These are phyloP conservation scores for Parascotia fuliginaria DNA, from an alignment of 2,888 invertebrate species.

Conservation along the genomic window DNA sequence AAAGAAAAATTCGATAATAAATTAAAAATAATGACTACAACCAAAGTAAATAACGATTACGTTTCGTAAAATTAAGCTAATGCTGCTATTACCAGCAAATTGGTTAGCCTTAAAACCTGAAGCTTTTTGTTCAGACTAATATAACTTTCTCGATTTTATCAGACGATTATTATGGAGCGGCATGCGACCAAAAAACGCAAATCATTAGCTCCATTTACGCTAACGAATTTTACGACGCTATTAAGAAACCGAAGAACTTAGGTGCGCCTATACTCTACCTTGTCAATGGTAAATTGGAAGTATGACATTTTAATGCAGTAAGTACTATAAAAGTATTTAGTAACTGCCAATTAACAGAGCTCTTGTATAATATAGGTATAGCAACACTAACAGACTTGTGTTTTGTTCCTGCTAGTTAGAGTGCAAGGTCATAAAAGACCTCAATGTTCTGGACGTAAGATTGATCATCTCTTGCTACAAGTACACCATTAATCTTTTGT, in stretches of 20 bases:
- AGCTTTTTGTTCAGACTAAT: conserved; percentile 12
- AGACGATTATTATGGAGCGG: conserved; percentile 18
- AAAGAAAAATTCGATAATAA: not conserved
- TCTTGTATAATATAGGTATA: no score
- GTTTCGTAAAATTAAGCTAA: not conserved
- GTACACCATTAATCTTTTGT: no score
- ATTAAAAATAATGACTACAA: not conserved
- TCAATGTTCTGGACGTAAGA: no score
- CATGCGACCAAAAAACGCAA: conserved; percentile 36
- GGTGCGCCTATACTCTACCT: conserved; percentile 12
- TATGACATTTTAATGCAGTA: no score
- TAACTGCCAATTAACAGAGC: no score
- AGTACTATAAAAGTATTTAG: no score
- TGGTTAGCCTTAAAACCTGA: conserved; percentile 18
- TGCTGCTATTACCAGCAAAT: conserved; percentile 2
- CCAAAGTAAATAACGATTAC: not conserved
- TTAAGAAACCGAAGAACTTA: conserved; percentile 22
- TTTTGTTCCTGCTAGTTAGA: no score
- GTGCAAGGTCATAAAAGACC: no score
- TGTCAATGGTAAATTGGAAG: no score
- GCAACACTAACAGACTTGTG: no score
- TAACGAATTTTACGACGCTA: conserved; percentile 16
- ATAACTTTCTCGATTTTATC: conserved; percentile 26
- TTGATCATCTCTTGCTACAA: no score
- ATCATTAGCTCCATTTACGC: conserved; percentile 19